Base-by-base conservation (phyloP, 1,140 invertebrate genomes). In the Drosophila albomicans region DNA sequence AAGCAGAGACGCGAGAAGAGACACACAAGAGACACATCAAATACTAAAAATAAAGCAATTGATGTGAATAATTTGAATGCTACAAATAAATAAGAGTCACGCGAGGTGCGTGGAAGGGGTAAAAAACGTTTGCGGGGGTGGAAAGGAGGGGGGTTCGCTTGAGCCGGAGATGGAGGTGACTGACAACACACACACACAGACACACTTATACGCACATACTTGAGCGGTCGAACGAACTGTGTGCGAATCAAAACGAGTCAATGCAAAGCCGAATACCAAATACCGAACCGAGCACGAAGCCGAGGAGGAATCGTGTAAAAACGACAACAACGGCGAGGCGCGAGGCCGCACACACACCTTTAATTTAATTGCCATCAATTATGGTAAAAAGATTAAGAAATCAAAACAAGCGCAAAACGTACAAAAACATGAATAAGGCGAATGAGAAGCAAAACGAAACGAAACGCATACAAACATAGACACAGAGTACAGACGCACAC, bases 321-420 rank as follows among this genome's bases (percentile, higher is more conserved):
- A 52, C 81, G 46, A 30, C 13, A 35, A 41, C 49, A 49, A 64
- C 56, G 51, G 43, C 20, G 49, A 75, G 73, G 72, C 75, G 65
- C 75, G 75, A 75, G 65, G 78, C 62, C 82, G 82, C 85, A 71
- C 85, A 89, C 86, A 89, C 85, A 89, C 85, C 85, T 89, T 89
- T 85, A 76, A 79, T 89, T 89, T 89, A 89, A 89, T 89, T 89
- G 85, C 81, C 85, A 89, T 89, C 85, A 89, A 89, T 89, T 89
- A 89, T 89, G 85, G 85, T 89, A 85, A 89, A 91, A 91, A 87
- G 88, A 87, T 91, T 81, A 91, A 81, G 87, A 84, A 88, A 91
- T 88, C 79, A 91, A 91, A 87, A 91, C 78, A 91, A 79, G 78
- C 82, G 67, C 63, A 90, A 85, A 86, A 79, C 66, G 72, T 79